Evolutionary conservation across 1,140 invertebrate genomes (phyloP), one percentile per base, ranked within the genome.

Genomic region (Elysia chlorotica): DNA sequence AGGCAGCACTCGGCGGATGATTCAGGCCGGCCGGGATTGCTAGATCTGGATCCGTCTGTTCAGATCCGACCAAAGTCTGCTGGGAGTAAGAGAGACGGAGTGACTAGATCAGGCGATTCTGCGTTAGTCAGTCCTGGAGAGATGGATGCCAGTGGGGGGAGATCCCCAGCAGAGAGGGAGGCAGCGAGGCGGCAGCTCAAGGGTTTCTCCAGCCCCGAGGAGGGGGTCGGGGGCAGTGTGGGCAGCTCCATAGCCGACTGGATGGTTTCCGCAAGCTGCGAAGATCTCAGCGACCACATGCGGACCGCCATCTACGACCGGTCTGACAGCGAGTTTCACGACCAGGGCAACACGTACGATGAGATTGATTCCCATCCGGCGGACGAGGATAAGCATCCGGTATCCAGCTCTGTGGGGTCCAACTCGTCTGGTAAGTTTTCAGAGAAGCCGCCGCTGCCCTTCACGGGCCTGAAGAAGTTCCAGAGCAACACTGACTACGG

Each of bases 231-330:
- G 30, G 74, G 41, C 31, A n/a, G 62, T 17, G 65, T 78, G 19
- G 53, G 61, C 6, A 72, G 76, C 35, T 77, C 79, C 56, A 65
- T 83, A 25, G 53, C 61, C 6, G 74, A 77, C 35, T 77, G 80
- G 61, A 65, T 83, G 23, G 75, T 79, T 31, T 83, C 84, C 1
- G 77, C 76, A 10, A 84, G 82, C 70, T 85, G 84, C 76, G 82
- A 85, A 72, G 81, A 82, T 67, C 67, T 84, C 17, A 81, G 79
- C 71, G 77, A 79, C 66, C 78, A 82, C 59, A 77, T 81, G 71
- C 77, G 75, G 59, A 65, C 71, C n/a, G 74, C 76, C 68, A 71
- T 73, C 68, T 76, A 76, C 65, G 41, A 78, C 57, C 10, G n/a
- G n/a, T 14, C 41, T 48, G 10, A 48, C 10, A 48, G 41, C 41